Base-by-base conservation (phyloP, 2,888 invertebrate genomes). In the Orthosia gracilis region DNA sequence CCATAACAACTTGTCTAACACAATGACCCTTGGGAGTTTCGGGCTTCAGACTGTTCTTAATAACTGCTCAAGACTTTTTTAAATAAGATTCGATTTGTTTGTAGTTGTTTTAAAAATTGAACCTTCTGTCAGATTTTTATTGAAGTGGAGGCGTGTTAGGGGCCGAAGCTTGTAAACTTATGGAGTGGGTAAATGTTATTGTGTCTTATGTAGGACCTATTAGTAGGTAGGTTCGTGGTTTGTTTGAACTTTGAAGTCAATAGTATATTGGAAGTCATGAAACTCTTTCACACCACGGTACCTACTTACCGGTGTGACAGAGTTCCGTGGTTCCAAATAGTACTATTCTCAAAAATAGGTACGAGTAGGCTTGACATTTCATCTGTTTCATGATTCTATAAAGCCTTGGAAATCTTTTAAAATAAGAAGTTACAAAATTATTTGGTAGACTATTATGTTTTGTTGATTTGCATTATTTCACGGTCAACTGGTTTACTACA, bases 131-230 rank as follows among this genome's bases (percentile, higher is more conserved):
- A 5, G 21, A 5, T 21, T 3, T 4, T 52, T 69, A n/a, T 61
- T 45, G 1, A 47, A 1, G 21, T 57, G 31, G 11, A 12, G 0
- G 13, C 21, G 18, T 57, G 47, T 26, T 47, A 21, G 31, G 62
- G 62, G 63, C 63, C 50, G 72, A 83, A 70, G 78, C 70, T 57
- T 26, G 82, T 50, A 64, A 70, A 58, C 47, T 15, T 11, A 13
- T 9, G 45, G 18, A 54, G 49, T 62, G 59, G 62, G 76, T 82
- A 78, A 79, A 79, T 83, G 79, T 78, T 71, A 78, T 78, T 79
- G 70, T 69, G 65, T 50, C 26, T 57, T 21, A 21, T 26, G 69
- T 64, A 45, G 49, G 49, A 65, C 7, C 26, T 58, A 69, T 65
- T 61, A 21, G n/a, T 47, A 54, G 49, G n/a, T 58, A 17, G 18